Conservation (phyloP, 1,140 invertebrate species). For the Globodera rostochiensis region DNA sequence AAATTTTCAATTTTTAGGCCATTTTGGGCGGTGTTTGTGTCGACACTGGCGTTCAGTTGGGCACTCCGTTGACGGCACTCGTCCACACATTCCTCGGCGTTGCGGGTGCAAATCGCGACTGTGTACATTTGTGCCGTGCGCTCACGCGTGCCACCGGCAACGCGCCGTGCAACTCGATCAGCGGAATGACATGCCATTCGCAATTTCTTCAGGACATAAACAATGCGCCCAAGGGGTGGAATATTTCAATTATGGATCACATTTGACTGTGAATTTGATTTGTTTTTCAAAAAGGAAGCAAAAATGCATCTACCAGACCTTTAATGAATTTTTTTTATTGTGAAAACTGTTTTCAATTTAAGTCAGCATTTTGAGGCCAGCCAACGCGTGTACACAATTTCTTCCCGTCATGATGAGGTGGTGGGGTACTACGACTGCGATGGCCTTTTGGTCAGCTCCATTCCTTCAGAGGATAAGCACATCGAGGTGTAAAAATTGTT, state of each 20-base stretch:
- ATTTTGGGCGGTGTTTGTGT: conserved; percentile 51
- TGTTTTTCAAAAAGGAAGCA: conserved; percentile 18
- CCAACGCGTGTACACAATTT: conserved; percentile 4
- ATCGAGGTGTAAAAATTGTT: conserved; percentile 9
- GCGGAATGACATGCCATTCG: conserved; percentile 32
- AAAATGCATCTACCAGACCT: conserved; percentile 1
- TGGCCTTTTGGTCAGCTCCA: conserved; percentile 6
- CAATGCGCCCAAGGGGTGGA: background rate
- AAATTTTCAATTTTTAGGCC: conserved; percentile 32
- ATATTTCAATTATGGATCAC: background rate
- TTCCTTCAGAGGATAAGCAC: conserved; percentile 14
- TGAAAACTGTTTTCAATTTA: background rate
- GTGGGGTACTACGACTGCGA: background rate
- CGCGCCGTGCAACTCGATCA: conserved; percentile 34
- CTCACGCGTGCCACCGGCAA: background rate
- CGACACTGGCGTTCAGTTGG: conserved; percentile 45
- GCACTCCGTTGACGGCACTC: conserved; percentile 35
- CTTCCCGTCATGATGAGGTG: background rate
- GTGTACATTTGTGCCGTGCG: conserved; percentile 4
- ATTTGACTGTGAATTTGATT: background rate
- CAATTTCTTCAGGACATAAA: conserved; percentile 24
- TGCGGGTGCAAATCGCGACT: conserved; percentile 46
- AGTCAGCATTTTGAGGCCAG: background rate
- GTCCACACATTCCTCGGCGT: conserved; percentile 48
- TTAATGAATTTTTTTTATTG: background rate